Percentiles rank a stretch among this genome's conserved stretches.
phyloP scores from a whole-genome alignment of 2,113 vertebrate genomes.

The Odontophorus gujanensis region DNA sequence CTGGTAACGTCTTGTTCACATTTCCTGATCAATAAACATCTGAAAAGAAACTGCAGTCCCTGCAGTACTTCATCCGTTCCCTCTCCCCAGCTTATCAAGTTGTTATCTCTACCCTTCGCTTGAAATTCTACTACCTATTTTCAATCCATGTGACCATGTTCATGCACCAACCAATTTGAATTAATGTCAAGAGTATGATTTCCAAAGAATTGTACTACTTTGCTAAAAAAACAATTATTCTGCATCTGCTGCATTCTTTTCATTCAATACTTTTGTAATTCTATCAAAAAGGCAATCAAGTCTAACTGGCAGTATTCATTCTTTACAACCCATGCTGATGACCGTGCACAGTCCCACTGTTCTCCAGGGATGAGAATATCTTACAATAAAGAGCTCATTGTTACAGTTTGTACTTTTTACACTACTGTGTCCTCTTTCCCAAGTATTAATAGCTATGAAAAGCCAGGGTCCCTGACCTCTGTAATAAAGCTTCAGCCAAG shows the following conservation, averaged over 20 bases:
- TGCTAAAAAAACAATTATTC: slow-evolving; percentile 62
- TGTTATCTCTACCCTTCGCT: not conserved
- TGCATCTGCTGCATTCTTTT: slow-evolving; percentile 62
- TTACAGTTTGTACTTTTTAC: not conserved
- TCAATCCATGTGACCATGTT: not conserved
- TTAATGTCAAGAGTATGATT: slow-evolving; percentile 55
- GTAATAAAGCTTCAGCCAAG: not conserved
- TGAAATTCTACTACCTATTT: slow-evolving; percentile 56
- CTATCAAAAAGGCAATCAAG: slow-evolving; percentile 65
- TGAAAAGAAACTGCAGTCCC: not conserved
- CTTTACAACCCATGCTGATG: not conserved
- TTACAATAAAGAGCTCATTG: not conserved
- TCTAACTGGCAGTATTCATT: slow-evolving; percentile 59
- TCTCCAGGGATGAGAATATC: not conserved
- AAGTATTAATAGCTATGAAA: not conserved
- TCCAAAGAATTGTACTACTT: slow-evolving; percentile 47
- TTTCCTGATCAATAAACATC: slow-evolving; percentile 7
- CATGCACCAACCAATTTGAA: slow-evolving; percentile 34
- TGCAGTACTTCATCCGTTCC: not conserved
- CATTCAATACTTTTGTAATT: slow-evolving; percentile 49
- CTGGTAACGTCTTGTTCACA: not conserved
- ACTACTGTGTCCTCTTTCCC: not conserved
- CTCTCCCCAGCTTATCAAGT: not conserved
- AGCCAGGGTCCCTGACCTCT: not conserved
- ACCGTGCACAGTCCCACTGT: not conserved